Base-by-base conservation (phyloP, 2,888 invertebrate genomes). In the Steromphala cineraria region DNA sequence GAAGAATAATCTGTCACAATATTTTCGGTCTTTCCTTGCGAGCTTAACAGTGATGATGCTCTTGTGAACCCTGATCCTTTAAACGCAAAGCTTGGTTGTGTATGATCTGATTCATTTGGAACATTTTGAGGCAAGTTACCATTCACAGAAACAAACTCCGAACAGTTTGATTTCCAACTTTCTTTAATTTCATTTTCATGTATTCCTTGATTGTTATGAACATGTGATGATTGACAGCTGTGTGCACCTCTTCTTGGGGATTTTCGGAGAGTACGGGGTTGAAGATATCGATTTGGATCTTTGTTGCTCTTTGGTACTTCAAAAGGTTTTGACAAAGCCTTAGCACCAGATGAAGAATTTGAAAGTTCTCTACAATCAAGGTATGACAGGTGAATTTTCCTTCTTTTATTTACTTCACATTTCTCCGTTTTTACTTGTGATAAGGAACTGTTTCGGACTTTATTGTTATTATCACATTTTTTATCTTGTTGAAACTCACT, bases 341-440 rank as follows among this genome's bases (percentile, higher is more conserved):
- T 53, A 24, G 78, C 67, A 10, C 87, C 87, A 1, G 81, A 81
- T 53, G 52, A 76, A 17, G 84, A 81, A n/a, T 80, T 21, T 0
- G 83, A 52, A 56, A 81, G 82, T 10, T 79, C 56, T 21, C 78
- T 53, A 62, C 85, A 85, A 8, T 83, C 78, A 21, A 36, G 36
- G 24, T 52, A 55, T 19, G 80, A 71, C 81, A 87, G 75, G 62
- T 87, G 87, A 21, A 87, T 81, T 53, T 81, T 81, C 21, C 83
- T 80, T 53, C 71, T 82, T 53, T 75, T 80, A 7, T 1, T 62
- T 15, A 46, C 46, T 46, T 5, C 46, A 46, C 13, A 46, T 46
- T 13, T 13, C 46, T 13, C 46, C 13, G 8, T 5, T 46, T 46
- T 46, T 4, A 13, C 46, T 8, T 46, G 46, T 5, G 46, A 46